These are phyloP conservation scores for Drosophila planitibia DNA, from an alignment of 2,888 invertebrate species.

Conservation along the genomic window DNA sequence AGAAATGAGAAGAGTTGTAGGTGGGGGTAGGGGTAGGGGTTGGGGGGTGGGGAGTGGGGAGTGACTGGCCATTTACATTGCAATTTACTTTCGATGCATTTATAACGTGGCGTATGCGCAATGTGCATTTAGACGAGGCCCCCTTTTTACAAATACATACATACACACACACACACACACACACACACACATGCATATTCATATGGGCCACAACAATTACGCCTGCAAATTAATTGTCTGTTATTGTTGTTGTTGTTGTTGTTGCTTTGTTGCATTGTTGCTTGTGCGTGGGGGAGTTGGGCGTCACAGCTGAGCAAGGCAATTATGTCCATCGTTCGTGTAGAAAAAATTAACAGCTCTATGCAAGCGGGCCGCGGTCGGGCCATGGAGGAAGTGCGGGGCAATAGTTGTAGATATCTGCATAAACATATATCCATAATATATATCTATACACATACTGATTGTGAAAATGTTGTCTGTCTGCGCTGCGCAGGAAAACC, in stretches of 20 bases:
- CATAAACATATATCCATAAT: slow-evolving; percentile 47
- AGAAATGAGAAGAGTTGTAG: not conserved
- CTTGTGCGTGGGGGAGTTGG: slow-evolving; percentile 56
- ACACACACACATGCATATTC: slow-evolving; percentile 20
- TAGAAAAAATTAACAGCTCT: slow-evolving; percentile 65
- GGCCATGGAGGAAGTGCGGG: not conserved
- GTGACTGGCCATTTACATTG: slow-evolving; percentile 34
- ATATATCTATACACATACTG: not conserved
- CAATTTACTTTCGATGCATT: slow-evolving; percentile 77
- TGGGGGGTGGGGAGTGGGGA: not conserved
- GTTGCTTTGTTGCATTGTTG: slow-evolving; percentile 13
- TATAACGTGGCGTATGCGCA: slow-evolving; percentile 72
- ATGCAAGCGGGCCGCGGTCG: not conserved
- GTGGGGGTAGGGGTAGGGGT: not conserved
- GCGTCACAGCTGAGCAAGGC: slow-evolving; percentile 59
- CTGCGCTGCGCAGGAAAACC: slow-evolving; percentile 48
- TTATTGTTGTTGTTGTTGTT: slow-evolving; percentile 12
- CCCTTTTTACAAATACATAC: slow-evolving; percentile 9
- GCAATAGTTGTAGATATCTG: slow-evolving; percentile 51
- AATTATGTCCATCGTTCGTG: slow-evolving; percentile 79
- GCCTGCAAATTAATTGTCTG: slow-evolving; percentile 63
- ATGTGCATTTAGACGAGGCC: slow-evolving; percentile 55
- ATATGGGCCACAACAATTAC: slow-evolving; percentile 81
- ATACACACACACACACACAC: slow-evolving; percentile 20
- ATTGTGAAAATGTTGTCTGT: slow-evolving; percentile 36